Evolutionary conservation across 2,888 invertebrate species (phyloP), one percentile per base, ranked within the genome.

Genomic region (Pammene aurita): DNA sequence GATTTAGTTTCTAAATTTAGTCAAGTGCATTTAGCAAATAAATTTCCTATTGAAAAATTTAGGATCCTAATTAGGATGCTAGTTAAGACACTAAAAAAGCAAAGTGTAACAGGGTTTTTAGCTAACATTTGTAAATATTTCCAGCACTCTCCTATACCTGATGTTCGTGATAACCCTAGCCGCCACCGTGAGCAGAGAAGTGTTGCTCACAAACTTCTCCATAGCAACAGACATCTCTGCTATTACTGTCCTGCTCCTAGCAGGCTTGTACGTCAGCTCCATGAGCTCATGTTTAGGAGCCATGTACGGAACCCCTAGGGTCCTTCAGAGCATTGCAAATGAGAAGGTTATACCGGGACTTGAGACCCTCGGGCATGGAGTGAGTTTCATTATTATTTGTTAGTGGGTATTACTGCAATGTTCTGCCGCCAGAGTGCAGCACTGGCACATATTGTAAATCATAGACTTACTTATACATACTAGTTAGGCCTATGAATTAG

Each of bases 281-380:
- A 97, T 99, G 94, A 98, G 98, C 54, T 97, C 98, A 57, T 98
- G 98, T 83, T 94, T 99, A 77, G 98, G 98, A 11, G 97, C 98
- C 46, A 96, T 99, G 95, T 98, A 99, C 82, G 98, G 98, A 4
- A 98, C 98, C 1, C 98, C 98, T 0, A 94, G 98, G 75, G 98
- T 99, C 0, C 90, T 98, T 41, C 98, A 99, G 87, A 97, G 98
- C 72, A 98, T 99, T 76, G 98, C 99, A 54, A 96, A 97, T 82
- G 98, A 99, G 86, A 98, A 96, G 88, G 98, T 98, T 48, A 97
- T 99, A 78, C 99, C 98, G 6, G 95, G 97, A 76, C 95, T 98
- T 76, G 96, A 95, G 76, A 93, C 95, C 65, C 94, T 99, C 64
- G 97, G 97, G 75, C 96, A 95, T 91, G 98, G 98, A 81, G 98